Percentiles rank a stretch among this genome's conserved stretches.
phyloP scores from a whole-genome alignment of 2,797 vertebrate species.

The Cirrhinus molitorella region DNA sequence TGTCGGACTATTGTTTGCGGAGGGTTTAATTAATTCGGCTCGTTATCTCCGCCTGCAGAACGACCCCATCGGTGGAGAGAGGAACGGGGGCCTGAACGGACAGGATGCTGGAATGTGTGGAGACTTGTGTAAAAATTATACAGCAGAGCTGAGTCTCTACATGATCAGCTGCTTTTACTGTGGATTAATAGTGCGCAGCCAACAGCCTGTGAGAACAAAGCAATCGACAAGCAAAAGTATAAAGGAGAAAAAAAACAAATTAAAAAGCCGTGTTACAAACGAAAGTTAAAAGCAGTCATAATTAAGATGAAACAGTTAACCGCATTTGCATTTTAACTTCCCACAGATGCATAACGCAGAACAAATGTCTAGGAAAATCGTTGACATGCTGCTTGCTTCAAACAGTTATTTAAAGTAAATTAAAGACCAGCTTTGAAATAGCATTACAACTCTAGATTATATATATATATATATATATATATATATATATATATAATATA shows the following conservation, averaged over 20 bases:
- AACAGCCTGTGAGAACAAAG: conserved; percentile 76
- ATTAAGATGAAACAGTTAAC: conserved; percentile 17
- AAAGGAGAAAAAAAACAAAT: conserved; percentile 50
- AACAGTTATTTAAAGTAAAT: too few relatives aligned
- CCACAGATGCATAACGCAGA: conserved; percentile 3
- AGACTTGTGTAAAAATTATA: conserved; percentile 48
- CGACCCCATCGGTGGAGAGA: conserved; percentile 67
- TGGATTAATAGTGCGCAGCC: conserved; percentile 79
- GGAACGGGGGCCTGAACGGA: conserved; percentile 54
- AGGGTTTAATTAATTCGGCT: conserved; percentile 79
- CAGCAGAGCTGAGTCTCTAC: conserved; percentile 58
- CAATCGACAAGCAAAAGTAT: conserved; percentile 67
- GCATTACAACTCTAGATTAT: background rate
- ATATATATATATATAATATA: background rate
- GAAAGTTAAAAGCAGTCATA: conserved; percentile 43
- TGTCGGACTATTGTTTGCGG: conserved; percentile 76
- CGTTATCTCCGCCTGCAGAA: conserved; percentile 76
- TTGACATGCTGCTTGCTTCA: background rate
- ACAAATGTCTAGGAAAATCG: background rate
- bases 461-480: background rate
- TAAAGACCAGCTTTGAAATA: too few relatives aligned
- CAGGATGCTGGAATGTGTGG: conserved; percentile 35
- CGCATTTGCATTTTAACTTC: conserved; percentile 5
- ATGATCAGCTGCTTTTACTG: conserved; percentile 76
- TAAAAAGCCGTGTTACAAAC: conserved; percentile 54